These are phyloP conservation scores for Apomyelois bistriatella DNA, from an alignment of 2,888 invertebrate genomes.

Conservation along the genomic window DNA sequence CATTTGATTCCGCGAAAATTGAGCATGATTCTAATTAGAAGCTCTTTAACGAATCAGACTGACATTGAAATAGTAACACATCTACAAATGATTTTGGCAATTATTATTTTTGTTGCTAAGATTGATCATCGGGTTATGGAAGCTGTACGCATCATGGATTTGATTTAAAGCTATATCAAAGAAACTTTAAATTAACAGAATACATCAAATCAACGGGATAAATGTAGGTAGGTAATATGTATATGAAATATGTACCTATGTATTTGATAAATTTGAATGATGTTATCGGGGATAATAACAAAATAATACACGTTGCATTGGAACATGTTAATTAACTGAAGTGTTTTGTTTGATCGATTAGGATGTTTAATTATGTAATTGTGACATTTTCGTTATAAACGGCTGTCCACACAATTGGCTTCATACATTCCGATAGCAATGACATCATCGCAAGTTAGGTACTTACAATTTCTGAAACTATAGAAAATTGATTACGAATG, in stretches of 20 bases:
- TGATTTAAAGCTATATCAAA: background rate
- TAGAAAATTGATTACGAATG: background rate
- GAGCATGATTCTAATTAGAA: background rate
- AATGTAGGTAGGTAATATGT: background rate
- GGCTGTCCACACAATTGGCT: constrained; percentile 6
- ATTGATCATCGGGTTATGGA: background rate
- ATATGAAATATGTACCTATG: background rate
- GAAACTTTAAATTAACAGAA: background rate
- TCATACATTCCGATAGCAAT: constrained; percentile 8
- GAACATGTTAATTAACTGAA: background rate
- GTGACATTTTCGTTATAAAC: background rate
- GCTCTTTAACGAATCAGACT: background rate
- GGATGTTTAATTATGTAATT: background rate
- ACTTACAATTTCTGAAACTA: background rate
- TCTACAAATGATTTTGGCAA: too few relatives aligned
- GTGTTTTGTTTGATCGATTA: constrained; percentile 9
- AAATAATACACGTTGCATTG: background rate
- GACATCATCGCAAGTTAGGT: constrained; percentile 3
- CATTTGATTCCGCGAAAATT: background rate
- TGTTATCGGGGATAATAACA: too few relatives aligned
- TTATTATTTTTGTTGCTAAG: background rate
- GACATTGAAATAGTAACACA: background rate
- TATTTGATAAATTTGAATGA: background rate
- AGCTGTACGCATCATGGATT: background rate
- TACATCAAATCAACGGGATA: background rate